A percentile compares a stretch with the other conserved stretches of the same genome.
These are phyloP conservation scores for Amblyraja radiata DNA, from an alignment of 2,797 vertebrate species.

Conservation along the genomic window DNA sequence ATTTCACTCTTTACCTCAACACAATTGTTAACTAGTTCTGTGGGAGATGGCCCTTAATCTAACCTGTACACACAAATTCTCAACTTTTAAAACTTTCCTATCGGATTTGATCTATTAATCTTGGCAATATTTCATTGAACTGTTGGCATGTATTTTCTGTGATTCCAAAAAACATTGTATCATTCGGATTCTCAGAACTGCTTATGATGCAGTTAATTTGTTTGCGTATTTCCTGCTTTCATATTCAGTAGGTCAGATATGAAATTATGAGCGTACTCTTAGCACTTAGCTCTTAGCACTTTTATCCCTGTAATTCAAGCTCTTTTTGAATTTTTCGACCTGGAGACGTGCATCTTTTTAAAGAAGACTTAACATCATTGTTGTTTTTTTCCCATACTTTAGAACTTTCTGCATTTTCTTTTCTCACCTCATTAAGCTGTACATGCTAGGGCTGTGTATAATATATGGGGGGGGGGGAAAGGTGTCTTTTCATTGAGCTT, in stretches of 20 bases:
- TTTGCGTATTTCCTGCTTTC: not conserved
- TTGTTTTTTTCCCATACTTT: not conserved
- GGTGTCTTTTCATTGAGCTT: not conserved
- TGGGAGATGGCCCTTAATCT: not conserved
- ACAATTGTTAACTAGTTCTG: too few species aligned
- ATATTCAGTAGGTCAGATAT: not conserved
- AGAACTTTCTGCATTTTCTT: not conserved
- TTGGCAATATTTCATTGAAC: not conserved
- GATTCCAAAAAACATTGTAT: not conserved
- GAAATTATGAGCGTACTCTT: not conserved
- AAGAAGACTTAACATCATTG: not conserved
- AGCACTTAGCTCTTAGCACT: too few species aligned
- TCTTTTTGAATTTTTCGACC: not conserved
- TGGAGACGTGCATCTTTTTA: not conserved
- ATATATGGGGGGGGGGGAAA: not conserved
- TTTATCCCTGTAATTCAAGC: not conserved
- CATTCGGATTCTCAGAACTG: not conserved
- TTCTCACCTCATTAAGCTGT: not conserved
- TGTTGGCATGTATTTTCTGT: not conserved
- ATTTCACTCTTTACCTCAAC: too few species aligned
- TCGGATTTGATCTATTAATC: not conserved
- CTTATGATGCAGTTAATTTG: not conserved
- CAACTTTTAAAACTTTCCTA: too few species aligned
- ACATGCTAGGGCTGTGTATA: not conserved
- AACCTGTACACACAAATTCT: too few species aligned